Conservation (phyloP, 2,888 invertebrate genomes). For the Antheraea assamensis region DNA sequence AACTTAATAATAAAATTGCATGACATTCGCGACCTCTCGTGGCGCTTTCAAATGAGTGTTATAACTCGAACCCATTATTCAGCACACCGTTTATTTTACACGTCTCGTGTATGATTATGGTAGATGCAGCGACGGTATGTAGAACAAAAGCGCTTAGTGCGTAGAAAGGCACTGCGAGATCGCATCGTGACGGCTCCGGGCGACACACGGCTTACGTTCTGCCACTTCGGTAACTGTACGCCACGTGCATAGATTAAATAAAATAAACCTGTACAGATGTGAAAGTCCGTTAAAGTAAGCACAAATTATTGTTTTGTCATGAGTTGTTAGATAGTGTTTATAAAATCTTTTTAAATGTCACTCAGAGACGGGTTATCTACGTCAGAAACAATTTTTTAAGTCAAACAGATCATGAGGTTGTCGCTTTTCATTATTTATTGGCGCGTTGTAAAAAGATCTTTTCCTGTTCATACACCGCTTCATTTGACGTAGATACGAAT, state of each 20-base stretch:
- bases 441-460: too few relatives aligned
- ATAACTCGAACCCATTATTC: slow-evolving; percentile 10
- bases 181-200: slow-evolving; percentile 68
- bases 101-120: slow-evolving; percentile 21
- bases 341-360: not conserved
- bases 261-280: not conserved
- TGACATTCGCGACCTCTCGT: slow-evolving; percentile 12
- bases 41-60: slow-evolving; percentile 10
- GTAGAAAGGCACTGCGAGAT: slow-evolving; percentile 51
- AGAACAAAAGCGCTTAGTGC: slow-evolving; percentile 49
- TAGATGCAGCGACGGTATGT: slow-evolving; percentile 29
- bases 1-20: not conserved
- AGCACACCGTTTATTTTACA: slow-evolving; percentile 10
- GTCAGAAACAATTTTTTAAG: too few relatives aligned
- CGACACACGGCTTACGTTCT: slow-evolving; percentile 58
- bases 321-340: not conserved
- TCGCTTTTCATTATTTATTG: too few relatives aligned
- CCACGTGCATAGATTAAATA: slow-evolving; percentile 30
- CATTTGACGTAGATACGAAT: too few relatives aligned
- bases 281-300: not conserved
- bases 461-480: too few relatives aligned
- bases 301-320: not conserved
- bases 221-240: slow-evolving; percentile 74
- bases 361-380: too few relatives aligned
- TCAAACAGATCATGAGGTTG: too few relatives aligned